Evolutionary conservation across 2,113 vertebrate genomes (phyloP).

Genomic region (Sphyrna mokarran): DNA sequence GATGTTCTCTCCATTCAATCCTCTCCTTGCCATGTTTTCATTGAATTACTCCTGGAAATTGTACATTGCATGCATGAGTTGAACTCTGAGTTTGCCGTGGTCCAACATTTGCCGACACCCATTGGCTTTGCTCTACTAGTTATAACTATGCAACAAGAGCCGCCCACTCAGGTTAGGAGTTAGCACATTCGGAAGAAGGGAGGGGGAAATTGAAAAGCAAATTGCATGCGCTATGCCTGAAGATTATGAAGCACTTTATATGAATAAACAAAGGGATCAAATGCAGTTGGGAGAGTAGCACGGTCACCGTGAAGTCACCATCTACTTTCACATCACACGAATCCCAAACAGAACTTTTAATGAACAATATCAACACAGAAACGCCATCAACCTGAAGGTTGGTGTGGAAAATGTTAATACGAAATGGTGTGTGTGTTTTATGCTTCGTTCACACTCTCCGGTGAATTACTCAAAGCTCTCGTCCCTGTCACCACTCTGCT

Average conservation of each 20-base stretch:
- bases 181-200: background rate
- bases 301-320: background rate
- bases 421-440: background rate
- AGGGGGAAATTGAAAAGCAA: background rate
- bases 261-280: background rate
- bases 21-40: background rate
- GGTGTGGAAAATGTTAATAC: slow-evolving; percentile 17
- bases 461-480: slow-evolving; percentile 33
- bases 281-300: background rate
- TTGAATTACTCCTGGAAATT: background rate
- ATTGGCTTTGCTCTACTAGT: background rate
- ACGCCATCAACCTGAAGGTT: background rate
- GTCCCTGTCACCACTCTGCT: slow-evolving; percentile 49
- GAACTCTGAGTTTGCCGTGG: background rate
- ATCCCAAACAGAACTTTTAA: slow-evolving; percentile 12
- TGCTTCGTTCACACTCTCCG: background rate
- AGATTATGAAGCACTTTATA: background rate
- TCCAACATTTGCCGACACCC: background rate
- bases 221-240: background rate
- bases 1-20: background rate
- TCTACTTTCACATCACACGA: background rate
- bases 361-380: background rate
- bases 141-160: background rate
- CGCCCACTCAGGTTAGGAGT: background rate
- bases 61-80: background rate